Evolutionary conservation across 1,140 invertebrate genomes (phyloP).

Genomic region (Diorhabda carinulata): DNA sequence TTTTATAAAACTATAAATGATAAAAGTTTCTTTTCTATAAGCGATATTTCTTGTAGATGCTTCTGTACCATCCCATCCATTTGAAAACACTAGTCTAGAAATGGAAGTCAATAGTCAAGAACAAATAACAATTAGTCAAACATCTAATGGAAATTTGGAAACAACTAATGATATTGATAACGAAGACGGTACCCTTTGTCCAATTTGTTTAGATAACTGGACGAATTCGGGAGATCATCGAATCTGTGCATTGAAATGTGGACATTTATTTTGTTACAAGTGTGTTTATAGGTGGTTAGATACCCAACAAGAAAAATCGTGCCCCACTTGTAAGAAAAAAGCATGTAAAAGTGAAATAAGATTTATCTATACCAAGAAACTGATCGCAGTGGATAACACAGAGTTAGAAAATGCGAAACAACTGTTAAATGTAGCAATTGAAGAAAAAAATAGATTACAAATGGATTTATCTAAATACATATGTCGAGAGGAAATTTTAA

Average conservation of each 20-base stretch:
- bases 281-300: conserved; percentile 81
- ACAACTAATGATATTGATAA: conserved; percentile 15
- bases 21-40: too few relatives aligned
- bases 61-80: too few relatives aligned
- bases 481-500: conserved; percentile 37
- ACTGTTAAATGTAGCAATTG: conserved; percentile 49
- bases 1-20: too few relatives aligned
- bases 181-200: conserved; percentile 67
- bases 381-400: conserved; percentile 52
- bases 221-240: conserved; percentile 81
- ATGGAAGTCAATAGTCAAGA: too few relatives aligned
- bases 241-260: conserved; percentile 78
- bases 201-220: conserved; percentile 85
- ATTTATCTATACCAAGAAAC: conserved; percentile 56
- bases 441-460: conserved; percentile 50
- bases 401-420: conserved; percentile 54
- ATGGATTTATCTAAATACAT: conserved; percentile 46
- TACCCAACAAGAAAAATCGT: conserved; percentile 51
- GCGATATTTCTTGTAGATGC: too few relatives aligned
- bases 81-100: too few relatives aligned
- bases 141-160: too few relatives aligned
- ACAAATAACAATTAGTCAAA: too few relatives aligned
- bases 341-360: conserved; percentile 65
- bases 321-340: conserved; percentile 85
- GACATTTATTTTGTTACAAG: conserved; percentile 81